These are phyloP conservation scores for Dasysyrphus tricinctus DNA, from an alignment of 2,888 invertebrate genomes.

Conservation along the genomic window DNA sequence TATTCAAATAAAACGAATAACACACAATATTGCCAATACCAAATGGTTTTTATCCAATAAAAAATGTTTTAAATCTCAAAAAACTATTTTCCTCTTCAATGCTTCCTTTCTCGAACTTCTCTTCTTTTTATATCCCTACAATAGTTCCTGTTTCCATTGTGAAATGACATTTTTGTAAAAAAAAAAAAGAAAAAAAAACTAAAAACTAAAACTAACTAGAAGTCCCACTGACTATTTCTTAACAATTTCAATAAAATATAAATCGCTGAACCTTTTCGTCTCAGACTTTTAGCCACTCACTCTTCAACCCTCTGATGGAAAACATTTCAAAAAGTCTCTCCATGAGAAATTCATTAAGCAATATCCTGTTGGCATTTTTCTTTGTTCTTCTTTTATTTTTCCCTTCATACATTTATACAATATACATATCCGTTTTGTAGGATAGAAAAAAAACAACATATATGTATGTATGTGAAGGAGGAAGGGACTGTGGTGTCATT, in stretches of 20 bases:
- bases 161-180: not conserved
- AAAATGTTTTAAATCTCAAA: not conserved
- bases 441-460: not conserved
- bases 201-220: slow-evolving; percentile 2
- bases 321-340: slow-evolving; percentile 29
- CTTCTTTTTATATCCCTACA: no score
- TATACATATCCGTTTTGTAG: slow-evolving; percentile 16
- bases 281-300: not conserved
- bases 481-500: slow-evolving; percentile 41
- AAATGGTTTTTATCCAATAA: not conserved
- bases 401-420: not conserved
- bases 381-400: slow-evolving; percentile 35
- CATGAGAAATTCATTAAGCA: slow-evolving; percentile 60
- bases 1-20: not conserved
- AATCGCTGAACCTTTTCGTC: slow-evolving; percentile 13
- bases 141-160: not conserved
- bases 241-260: slow-evolving; percentile 59
- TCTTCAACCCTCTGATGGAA: not conserved
- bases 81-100: slow-evolving; percentile 17
- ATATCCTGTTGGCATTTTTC: slow-evolving; percentile 58
- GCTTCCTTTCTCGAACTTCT: not conserved
- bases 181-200: not conserved
- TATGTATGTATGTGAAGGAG: slow-evolving; percentile 2
- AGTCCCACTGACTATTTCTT: slow-evolving; percentile 33
- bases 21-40: slow-evolving; percentile 1